Evolutionary conservation across 2,113 vertebrate genomes (phyloP), one percentile per base, ranked within the genome.

Genomic region (Mobula hypostoma): DNA sequence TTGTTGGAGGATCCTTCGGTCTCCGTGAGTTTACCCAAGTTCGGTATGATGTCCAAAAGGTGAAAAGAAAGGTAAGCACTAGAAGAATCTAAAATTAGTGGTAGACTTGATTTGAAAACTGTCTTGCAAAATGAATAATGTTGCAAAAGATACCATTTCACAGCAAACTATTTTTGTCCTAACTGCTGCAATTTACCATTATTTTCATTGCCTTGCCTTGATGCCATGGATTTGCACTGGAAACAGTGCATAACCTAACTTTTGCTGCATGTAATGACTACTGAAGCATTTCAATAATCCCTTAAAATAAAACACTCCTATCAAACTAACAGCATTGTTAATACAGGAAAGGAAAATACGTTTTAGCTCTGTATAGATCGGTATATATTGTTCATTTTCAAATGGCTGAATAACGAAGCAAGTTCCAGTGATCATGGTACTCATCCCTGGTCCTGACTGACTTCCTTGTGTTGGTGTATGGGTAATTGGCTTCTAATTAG

Each of bases 1-100:
- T 99, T 91, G 94, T 99, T 66, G 99, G 98, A 94, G 98, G 99
- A 87, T 99, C 99, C 93, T 98, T 99, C 94, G 98, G 98, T 93
- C 97, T 99, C 94, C 96, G 97, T 88, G 98, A 99, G 94, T 99
- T 99, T 95, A 95, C 98, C 94, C 98, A 99, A 94, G 98, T 99
- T 94, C 97, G 99, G 61, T 99, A 99, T 0, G 98, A 99, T 95
- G 98, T 96, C 91, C 97, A 98, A 94, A 98, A 96, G 94, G 94
- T 97, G 74, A 97, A 94, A 92, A 97, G 95, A 94, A 98, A 97
- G 97, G 98, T 99, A 97, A 94, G 95, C 88, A 56, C 14, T 56
- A 76, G 70, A 93, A 8, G 70, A 56, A 74, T 27, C 36, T 56
- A 9, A 14, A 58, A 36, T 32, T 14, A 32, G 17, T 80, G 17